These are phyloP conservation scores for Leptarthrus brevirostris DNA, from an alignment of 2,888 invertebrate genomes.

Conservation along the genomic window DNA sequence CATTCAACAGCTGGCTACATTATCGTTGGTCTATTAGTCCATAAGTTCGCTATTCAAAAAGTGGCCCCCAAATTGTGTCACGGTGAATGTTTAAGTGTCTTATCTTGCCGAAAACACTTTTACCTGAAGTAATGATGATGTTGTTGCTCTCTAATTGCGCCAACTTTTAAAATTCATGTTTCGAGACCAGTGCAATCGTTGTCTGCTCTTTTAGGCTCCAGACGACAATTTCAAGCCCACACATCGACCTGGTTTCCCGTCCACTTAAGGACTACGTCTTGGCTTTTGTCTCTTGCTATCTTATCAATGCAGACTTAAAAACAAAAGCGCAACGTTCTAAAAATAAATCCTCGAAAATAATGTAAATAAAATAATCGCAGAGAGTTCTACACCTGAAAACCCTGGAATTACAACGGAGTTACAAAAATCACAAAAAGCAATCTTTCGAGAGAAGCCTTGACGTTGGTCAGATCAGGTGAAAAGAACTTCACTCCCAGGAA, in stretches of 20 bases:
- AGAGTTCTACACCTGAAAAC: not conserved
- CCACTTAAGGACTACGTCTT: not conserved
- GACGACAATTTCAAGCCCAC: not conserved
- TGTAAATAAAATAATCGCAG: not conserved
- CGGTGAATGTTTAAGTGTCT: not conserved
- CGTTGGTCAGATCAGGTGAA: not conserved
- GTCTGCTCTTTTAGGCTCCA: not conserved
- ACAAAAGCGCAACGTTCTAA: not conserved
- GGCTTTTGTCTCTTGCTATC: not conserved
- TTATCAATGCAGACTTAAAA: conserved; percentile 3
- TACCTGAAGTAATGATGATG: not conserved
- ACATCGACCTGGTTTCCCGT: not conserved
- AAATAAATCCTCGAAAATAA: not conserved
- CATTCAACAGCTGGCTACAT: not conserved
- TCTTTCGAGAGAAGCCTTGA: not conserved
- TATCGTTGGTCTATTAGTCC: not conserved
- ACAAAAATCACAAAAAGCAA: not conserved
- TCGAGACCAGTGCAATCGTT: not conserved
- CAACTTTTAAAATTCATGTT: conserved; percentile 2
- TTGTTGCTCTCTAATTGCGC: conserved; percentile 6
- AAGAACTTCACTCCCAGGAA: not conserved
- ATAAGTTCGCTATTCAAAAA: not conserved
- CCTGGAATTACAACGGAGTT: not conserved
- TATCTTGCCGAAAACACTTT: conserved; percentile 6
- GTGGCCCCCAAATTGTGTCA: not conserved